Conservation (phyloP, 2,113 vertebrate genomes). For the Pantherophis guttatus region DNA sequence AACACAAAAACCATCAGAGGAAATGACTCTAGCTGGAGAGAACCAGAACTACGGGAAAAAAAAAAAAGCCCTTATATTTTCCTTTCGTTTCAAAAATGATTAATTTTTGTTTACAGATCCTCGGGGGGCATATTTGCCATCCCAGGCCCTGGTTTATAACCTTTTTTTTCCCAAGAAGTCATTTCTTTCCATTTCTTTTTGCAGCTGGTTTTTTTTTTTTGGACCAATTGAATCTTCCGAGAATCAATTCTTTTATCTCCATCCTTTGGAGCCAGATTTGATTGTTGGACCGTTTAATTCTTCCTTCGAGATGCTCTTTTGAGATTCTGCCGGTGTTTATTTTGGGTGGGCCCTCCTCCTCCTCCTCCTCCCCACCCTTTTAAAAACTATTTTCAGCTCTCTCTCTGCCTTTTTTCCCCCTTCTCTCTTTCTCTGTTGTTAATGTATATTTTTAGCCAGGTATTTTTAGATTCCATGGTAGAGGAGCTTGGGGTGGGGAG, state of each 20-base stretch:
- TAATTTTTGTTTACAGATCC: neutral
- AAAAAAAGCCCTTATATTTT: neutral
- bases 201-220: neutral
- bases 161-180: neutral
- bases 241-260: neutral
- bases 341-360: neutral
- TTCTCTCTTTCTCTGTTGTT: neutral
- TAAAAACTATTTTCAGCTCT: slow-evolving; percentile 35
- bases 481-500: neutral
- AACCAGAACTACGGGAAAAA: neutral
- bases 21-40: neutral
- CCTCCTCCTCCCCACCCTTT: neutral
- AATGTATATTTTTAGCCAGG: neutral
- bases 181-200: slow-evolving; percentile 6
- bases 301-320: neutral
- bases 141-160: neutral
- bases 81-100: neutral
- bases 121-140: neutral
- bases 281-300: neutral
- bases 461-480: slow-evolving; percentile 5
- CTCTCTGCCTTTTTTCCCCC: neutral
- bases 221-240: neutral
- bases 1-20: neutral
- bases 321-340: slow-evolving; percentile 12
- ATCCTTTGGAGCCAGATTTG: neutral